A percentile compares a stretch with the other conserved stretches of the same genome.
These are phyloP conservation scores for Stercorarius parasiticus DNA, from an alignment of 2,113 vertebrate genomes.

Conservation along the genomic window DNA sequence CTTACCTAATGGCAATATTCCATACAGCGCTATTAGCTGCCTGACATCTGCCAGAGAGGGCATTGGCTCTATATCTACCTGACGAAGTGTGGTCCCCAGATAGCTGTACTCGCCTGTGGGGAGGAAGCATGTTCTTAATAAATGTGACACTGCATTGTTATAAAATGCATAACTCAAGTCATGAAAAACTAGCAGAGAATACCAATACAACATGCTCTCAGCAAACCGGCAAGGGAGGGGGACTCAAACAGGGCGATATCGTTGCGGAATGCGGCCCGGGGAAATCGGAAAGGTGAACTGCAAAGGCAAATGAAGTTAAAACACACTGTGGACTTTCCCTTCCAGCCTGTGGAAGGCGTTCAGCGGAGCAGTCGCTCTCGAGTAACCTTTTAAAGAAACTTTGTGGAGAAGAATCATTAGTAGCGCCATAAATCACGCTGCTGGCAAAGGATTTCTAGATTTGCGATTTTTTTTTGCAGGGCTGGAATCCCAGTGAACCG, in stretches of 20 bases:
- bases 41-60: conserved; percentile 81
- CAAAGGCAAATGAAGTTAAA: neutral
- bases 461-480: neutral
- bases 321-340: neutral
- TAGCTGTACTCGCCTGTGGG: conserved; percentile 80
- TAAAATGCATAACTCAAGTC: neutral
- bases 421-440: neutral
- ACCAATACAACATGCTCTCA: accelerated
- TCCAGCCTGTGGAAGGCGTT: neutral
- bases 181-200: neutral
- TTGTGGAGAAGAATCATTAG: conserved; percentile 6
- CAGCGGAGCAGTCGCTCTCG: neutral
- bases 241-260: neutral
- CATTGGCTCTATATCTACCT: conserved; percentile 75
- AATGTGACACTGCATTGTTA: neutral
- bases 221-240: neutral
- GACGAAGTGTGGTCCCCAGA: conserved; percentile 72
- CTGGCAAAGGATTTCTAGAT: neutral
- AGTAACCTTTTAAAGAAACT: conserved; percentile 19
- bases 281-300: neutral
- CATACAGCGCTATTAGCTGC: conserved; percentile 83
- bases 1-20: conserved; percentile 84
- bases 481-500: neutral
- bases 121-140: neutral
- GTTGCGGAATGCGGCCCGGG: neutral